Evolutionary conservation across 2,888 invertebrate species (phyloP), one percentile per base, ranked within the genome.

Genomic region (Hydroisotoma schaefferi): DNA sequence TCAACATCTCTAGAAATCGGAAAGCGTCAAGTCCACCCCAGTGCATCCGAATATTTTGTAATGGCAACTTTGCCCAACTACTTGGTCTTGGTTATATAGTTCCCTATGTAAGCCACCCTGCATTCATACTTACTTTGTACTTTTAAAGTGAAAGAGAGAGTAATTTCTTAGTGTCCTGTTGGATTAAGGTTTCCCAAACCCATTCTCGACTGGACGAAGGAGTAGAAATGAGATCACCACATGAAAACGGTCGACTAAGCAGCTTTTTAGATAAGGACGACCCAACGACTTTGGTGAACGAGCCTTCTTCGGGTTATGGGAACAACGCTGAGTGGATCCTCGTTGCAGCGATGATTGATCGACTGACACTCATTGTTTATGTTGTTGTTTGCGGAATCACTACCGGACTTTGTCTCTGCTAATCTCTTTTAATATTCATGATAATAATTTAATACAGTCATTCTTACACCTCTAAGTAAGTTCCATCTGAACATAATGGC

Each of bases 331-430:
- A 72, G 23, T 72, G 72, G 72, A 63, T 69, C 28, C 62, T 72
- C 0, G 52, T 72, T 18, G 70, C 71, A 10, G 60, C 70, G 20
- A 70, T 70, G 68, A 66, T 72, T 28, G 72, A 72, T 53, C 57
- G 72, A 23, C 44, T 72, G 18, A 63, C 70, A n/a, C 67, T 71
- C 33, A 68, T 70, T 25, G 52, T 69, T 15, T 71, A 68, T 55
- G 79, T 80, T 48, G 70, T 84, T 28, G 74, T 82, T 26, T 84
- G 83, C 72, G 74, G 78, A 12, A 76, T 82, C 55, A 76, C 83
- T 33, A 38, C 68, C 28, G 68, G 65, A 15, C 56, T 70, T 22
- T 70, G 69, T 51, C 55, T 70, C 18, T 58, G 64, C 26, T 66
- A 59, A 61, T 40, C 40, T 5, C 15, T 4, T 40, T 8, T 40